Evolutionary conservation across 2,797 vertebrate genomes (phyloP), one percentile per base, ranked within the genome.

Genomic region (Telmatherina bonti): DNA sequence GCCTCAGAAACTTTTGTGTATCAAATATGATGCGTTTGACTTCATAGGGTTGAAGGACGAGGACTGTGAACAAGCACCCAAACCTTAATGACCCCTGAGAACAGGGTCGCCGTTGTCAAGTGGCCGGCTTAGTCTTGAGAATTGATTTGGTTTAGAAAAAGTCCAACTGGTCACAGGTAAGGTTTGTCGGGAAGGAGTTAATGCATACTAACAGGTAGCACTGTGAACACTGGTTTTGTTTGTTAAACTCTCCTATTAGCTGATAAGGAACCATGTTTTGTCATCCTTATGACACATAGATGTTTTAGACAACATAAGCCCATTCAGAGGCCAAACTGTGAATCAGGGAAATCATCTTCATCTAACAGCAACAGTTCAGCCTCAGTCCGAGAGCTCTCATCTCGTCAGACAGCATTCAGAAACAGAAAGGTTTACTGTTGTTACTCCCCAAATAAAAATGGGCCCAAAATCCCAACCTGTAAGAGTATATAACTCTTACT

Each of bases 401-500:
- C 7, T 31, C 49, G 11, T 52, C 55, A 47, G 26, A 35, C 52
- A 41, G 51, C 57, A 77, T 12, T 68, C 36, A 64, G 78, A 26
- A 62, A 36, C 30, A 51, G 52, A 49, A 72, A 72, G 63, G 68
- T 67, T 5, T 41, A 49, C 24, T n/a, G 56, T 43, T 71, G 30
- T 57, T 33, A 43, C 41, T 43, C 22, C 52, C 31, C 59, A 31
- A 49, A 41, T n/a, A 26, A 41, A 64, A 58, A 57, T 24, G 58
- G 72, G 67, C 51, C 77, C 67, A 47, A 55, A 61, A 78, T 72
- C 69, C 53, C 49, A 64, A 52, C 5, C 7, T 7, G 24, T 41
- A 33, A 38, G 16, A 43, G 9, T 18, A 18, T 18, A 18, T 20
- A 6, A 30, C 35, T 67, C 29, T 16, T 41, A 30, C 33, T 30